Conservation (phyloP, 2,888 invertebrate species). For the Stomorhina lunata region DNA sequence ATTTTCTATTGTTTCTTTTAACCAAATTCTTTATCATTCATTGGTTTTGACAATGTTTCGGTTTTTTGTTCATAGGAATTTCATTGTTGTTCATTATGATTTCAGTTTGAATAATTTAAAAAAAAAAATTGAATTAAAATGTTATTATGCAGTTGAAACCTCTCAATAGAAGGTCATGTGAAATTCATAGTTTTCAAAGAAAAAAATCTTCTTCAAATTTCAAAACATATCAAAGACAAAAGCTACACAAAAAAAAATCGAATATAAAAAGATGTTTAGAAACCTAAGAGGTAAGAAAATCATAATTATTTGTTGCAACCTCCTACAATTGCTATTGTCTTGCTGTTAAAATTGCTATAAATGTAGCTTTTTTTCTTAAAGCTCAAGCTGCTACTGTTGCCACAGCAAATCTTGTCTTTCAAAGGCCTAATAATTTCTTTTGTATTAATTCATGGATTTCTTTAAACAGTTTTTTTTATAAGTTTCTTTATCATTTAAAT, state of each 20-base stretch:
- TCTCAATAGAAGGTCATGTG: constrained; percentile 63
- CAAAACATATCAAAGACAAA: constrained; percentile 5
- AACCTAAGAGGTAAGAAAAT: not conserved
- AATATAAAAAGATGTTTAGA: constrained; percentile 11
- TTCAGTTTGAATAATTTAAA: constrained; percentile 19
- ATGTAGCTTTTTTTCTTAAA: not conserved
- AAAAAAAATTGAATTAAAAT: constrained; percentile 8
- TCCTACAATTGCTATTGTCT: constrained; percentile 16
- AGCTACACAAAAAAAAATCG: not conserved
- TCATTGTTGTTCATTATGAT: not conserved
- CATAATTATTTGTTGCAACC: constrained; percentile 45
- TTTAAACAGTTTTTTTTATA: not conserved
- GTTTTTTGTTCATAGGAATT: not conserved
- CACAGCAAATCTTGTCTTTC: not conserved
- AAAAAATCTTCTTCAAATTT: constrained; percentile 28
- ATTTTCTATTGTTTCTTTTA: not conserved
- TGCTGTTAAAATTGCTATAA: not conserved
- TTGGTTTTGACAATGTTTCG: not conserved
- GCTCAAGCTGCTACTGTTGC: not conserved
- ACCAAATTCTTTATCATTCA: constrained; percentile 1
- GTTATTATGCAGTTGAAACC: constrained; percentile 26
- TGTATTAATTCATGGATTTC: constrained; percentile 34
- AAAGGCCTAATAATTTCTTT: constrained; percentile 52
- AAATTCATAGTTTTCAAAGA: constrained; percentile 45
- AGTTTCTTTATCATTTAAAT: not conserved